Conservation (phyloP, 2,888 invertebrate species). For the Caenorhabditis sp. region DNA sequence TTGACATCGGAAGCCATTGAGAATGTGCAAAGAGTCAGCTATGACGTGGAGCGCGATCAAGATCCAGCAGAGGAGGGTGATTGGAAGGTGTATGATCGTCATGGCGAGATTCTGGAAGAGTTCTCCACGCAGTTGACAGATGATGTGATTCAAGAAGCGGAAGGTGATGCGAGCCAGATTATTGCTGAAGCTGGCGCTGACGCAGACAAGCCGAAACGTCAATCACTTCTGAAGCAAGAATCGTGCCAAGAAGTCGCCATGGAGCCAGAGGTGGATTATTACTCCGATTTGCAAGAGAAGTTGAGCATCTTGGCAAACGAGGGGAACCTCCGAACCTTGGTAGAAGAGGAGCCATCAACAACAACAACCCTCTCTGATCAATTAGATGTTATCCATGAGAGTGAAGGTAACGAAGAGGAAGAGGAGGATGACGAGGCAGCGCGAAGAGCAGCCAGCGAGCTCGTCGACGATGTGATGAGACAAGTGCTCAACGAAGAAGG, state of each 20-base stretch:
- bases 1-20: slow-evolving; percentile 21
- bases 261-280: slow-evolving; percentile 60
- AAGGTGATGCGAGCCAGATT: slow-evolving; percentile 31
- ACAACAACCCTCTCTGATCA: slow-evolving; percentile 32
- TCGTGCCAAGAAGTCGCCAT: slow-evolving; percentile 53
- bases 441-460: slow-evolving; percentile 26
- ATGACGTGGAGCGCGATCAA: too few relatives aligned
- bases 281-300: slow-evolving; percentile 58
- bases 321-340: slow-evolving; percentile 15
- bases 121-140: slow-evolving; percentile 48
- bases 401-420: slow-evolving; percentile 36
- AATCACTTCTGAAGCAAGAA: slow-evolving; percentile 46
- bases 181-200: slow-evolving; percentile 19
- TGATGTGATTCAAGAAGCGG: slow-evolving; percentile 47
- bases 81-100: slow-evolving; percentile 45
- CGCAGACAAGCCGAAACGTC: slow-evolving; percentile 16
- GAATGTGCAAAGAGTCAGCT: slow-evolving; percentile 33
- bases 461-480: slow-evolving; percentile 49
- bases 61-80: slow-evolving; percentile 27
- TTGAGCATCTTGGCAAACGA: slow-evolving; percentile 51
- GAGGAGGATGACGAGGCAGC: slow-evolving; percentile 30
- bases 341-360: slow-evolving; percentile 42
- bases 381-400: slow-evolving; percentile 41
- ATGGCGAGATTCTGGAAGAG: slow-evolving; percentile 47
- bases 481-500: slow-evolving; percentile 27